Conservation (phyloP, 2,888 invertebrate species). For the Octodonta nipae region DNA sequence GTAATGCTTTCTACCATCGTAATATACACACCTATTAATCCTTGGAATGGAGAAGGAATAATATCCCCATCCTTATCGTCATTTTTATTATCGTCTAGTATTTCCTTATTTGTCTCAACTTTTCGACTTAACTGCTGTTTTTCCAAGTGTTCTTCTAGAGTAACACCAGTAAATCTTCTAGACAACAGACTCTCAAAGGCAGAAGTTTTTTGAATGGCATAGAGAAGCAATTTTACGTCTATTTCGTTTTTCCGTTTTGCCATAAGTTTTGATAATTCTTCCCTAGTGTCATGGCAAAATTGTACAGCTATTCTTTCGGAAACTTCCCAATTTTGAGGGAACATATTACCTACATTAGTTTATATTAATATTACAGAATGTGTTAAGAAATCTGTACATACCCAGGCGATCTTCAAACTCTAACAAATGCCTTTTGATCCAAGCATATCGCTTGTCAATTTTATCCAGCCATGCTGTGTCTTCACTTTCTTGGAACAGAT, state of each 20-base stretch:
- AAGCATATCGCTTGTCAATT: constrained; percentile 83
- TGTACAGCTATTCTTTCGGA: constrained; percentile 83
- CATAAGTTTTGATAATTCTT: constrained; percentile 75
- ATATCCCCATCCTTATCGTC: constrained; percentile 17
- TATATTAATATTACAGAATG: neutral
- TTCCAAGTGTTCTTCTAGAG: constrained; percentile 29
- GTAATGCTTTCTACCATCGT: constrained; percentile 7
- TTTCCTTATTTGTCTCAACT: constrained; percentile 9
- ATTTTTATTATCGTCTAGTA: constrained; percentile 18
- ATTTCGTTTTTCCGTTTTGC: constrained; percentile 69
- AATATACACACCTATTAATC: constrained; percentile 50
- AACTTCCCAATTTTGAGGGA: constrained; percentile 87
- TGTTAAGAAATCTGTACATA: neutral
- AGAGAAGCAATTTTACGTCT: constrained; percentile 84
- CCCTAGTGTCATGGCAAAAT: constrained; percentile 67
- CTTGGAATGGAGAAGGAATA: constrained; percentile 21
- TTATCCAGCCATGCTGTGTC: constrained; percentile 95
- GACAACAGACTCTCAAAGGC: constrained; percentile 81
- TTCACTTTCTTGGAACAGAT: constrained; percentile 88
- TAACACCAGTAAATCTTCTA: constrained; percentile 67
- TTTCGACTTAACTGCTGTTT: too few relatives aligned
- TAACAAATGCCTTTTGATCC: constrained; percentile 88
- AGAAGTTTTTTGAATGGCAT: constrained; percentile 88
- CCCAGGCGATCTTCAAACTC: constrained; percentile 86
- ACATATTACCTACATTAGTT: constrained; percentile 44